Evolutionary conservation across 2,113 vertebrate genomes (phyloP).

Genomic region (Calyptomena viridis): DNA sequence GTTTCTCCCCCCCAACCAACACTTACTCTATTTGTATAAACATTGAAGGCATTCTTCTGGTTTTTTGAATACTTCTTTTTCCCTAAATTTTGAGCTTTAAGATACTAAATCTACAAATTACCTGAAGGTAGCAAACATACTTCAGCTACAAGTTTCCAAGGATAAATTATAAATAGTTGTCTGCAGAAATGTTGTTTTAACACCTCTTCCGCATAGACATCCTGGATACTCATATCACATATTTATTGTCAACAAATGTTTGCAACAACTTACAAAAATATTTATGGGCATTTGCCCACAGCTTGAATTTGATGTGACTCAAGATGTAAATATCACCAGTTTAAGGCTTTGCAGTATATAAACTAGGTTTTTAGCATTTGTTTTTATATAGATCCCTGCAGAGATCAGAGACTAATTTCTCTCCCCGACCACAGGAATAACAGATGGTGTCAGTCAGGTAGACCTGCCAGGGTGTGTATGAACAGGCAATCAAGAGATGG

Average conservation of each 20-base stretch:
- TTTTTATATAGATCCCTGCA: background rate
- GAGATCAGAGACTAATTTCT: background rate
- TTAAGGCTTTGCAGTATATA: background rate
- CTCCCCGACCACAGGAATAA: background rate
- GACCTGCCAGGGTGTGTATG: background rate
- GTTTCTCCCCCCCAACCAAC: too few species aligned
- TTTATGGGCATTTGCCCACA: background rate
- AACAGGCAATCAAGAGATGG: background rate
- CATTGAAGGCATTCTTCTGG: background rate
- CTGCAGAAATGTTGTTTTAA: background rate
- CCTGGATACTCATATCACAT: background rate
- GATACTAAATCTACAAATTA: slow-evolving; percentile 15
- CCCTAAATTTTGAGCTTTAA: background rate
- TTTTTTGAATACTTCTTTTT: background rate
- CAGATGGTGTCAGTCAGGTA: slow-evolving; percentile 47
- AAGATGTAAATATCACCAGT: background rate
- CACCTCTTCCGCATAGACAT: background rate
- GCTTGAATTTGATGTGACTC: background rate
- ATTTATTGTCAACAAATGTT: background rate
- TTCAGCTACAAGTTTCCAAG: background rate
- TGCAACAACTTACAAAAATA: background rate
- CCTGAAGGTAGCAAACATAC: background rate
- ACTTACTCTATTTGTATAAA: background rate
- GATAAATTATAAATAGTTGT: background rate
- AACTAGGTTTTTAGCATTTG: background rate